Percentiles rank a stretch among this genome's conserved stretches.
phyloP scores from a whole-genome alignment of 2,888 invertebrate genomes.

The Rhingia rostrata region DNA sequence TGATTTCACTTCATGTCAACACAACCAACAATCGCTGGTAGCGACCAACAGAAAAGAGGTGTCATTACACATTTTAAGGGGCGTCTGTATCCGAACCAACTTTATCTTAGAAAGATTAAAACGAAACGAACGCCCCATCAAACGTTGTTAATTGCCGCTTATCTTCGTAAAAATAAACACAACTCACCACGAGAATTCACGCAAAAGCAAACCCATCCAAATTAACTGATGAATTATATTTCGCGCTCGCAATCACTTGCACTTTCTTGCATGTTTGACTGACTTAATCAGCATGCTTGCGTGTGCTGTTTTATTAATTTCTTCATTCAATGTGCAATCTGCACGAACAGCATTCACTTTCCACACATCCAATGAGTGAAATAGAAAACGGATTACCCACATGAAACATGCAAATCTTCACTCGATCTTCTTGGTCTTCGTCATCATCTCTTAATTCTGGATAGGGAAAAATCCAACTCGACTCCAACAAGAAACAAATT shows the following conservation, averaged over 20 bases:
- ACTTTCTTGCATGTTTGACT: slow-evolving; percentile 71
- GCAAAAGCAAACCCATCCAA: slow-evolving; percentile 9
- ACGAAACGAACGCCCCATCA: slow-evolving; percentile 55
- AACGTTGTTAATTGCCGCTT: slow-evolving; percentile 32
- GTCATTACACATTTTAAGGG: slow-evolving; percentile 39
- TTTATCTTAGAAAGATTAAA: slow-evolving; percentile 40
- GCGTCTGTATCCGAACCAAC: slow-evolving; percentile 33
- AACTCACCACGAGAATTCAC: background rate
- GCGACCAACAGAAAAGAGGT: slow-evolving; percentile 31
- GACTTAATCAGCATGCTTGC: slow-evolving; percentile 60
- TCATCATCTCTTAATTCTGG: slow-evolving; percentile 17
- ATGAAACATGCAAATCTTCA: slow-evolving; percentile 54
- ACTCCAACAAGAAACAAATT: slow-evolving; percentile 34
- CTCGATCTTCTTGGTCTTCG: slow-evolving; percentile 7
- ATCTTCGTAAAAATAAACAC: slow-evolving; percentile 16
- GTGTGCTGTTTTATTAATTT: slow-evolving; percentile 61
- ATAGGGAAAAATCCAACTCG: slow-evolving; percentile 6
- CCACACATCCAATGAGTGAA: slow-evolving; percentile 35
- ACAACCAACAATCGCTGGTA: too few relatives aligned
- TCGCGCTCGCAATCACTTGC: slow-evolving; percentile 52
- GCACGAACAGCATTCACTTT: slow-evolving; percentile 71
- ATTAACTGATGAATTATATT: slow-evolving; percentile 16
- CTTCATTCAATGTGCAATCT: slow-evolving; percentile 55
- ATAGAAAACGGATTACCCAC: slow-evolving; percentile 34
- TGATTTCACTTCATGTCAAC: too few relatives aligned